Percentiles rank a stretch among this genome's conserved stretches.
These are phyloP conservation scores for Apodemia hepburni DNA, from an alignment of 2,888 invertebrate species.

Conservation along the genomic window DNA sequence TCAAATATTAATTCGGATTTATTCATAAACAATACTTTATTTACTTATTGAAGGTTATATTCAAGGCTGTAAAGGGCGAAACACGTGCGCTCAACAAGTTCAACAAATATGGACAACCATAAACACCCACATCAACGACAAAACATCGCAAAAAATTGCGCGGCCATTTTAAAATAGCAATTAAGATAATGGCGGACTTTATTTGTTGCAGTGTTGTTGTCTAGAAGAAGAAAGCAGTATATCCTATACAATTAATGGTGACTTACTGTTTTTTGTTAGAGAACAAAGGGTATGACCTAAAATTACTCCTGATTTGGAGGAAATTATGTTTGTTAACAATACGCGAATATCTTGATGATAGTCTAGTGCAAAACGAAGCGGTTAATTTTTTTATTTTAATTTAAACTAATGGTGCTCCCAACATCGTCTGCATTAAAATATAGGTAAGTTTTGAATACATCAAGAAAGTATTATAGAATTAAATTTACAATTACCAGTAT, in stretches of 20 bases:
- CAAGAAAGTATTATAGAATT: too few species aligned
- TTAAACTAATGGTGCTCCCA: too few species aligned
- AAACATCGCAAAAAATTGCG: conserved; percentile 9
- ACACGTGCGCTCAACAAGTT: neutral
- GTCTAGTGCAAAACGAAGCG: neutral
- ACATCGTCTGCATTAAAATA: too few species aligned
- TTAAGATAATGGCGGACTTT: conserved; percentile 10
- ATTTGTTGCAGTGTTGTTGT: neutral
- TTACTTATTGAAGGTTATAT: conserved; percentile 7
- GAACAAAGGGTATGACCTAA: neutral
- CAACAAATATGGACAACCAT: conserved; percentile 9
- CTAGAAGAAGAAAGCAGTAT: neutral
- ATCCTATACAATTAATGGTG: neutral
- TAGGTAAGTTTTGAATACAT: too few species aligned
- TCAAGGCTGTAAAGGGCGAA: conserved; percentile 6
- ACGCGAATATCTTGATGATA: neutral
- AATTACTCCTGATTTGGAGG: neutral
- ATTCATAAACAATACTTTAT: conserved; percentile 2
- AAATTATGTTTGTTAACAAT: neutral
- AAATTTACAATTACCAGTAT: too few species aligned
- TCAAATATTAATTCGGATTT: neutral
- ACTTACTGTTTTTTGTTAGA: neutral
- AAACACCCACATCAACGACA: conserved; percentile 8
- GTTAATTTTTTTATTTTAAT: neutral
- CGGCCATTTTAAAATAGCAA: conserved; percentile 7